Evolutionary conservation across 1,140 invertebrate genomes (phyloP).

Genomic region (Lamellibrachia luymesi): DNA sequence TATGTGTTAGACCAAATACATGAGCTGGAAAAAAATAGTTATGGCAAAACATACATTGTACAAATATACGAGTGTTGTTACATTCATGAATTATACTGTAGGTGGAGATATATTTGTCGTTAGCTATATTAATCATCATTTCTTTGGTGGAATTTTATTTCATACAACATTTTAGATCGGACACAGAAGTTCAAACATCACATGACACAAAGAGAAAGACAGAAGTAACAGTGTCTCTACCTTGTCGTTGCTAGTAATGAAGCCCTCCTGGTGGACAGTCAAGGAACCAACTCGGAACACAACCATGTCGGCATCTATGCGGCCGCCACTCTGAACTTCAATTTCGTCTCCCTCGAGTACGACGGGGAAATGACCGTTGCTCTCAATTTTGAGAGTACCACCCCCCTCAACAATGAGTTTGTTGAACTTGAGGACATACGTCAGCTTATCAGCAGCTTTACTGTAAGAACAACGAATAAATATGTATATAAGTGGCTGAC

Average conservation of each 20-base stretch:
- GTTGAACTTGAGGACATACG: conserved; percentile 35
- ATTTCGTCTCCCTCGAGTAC: conserved; percentile 33
- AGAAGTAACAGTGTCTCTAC: conserved; percentile 20
- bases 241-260: conserved; percentile 35
- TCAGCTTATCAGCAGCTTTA: conserved; percentile 1
- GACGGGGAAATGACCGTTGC: conserved; percentile 25
- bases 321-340: conserved; percentile 40
- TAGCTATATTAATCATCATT: no score
- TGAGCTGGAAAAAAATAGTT: no score
- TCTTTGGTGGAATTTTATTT: no score
- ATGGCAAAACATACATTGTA: no score
- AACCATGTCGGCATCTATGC: conserved; percentile 35
- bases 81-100: no score
- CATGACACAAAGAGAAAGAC: not conserved
- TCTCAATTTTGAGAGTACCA: conserved; percentile 36
- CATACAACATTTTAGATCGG: not conserved
- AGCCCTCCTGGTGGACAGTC: conserved; percentile 36
- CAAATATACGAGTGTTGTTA: no score
- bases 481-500: no score
- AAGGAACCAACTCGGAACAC: conserved; percentile 32
- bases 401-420: conserved; percentile 39
- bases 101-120: no score
- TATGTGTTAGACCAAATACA: no score
- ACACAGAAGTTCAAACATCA: not conserved
- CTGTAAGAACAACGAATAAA: not conserved